A percentile compares a stretch with the other conserved stretches of the same genome.
Conservation (phyloP, 1,140 invertebrate genomes). For the Phenacoccus solenopsis region DNA sequence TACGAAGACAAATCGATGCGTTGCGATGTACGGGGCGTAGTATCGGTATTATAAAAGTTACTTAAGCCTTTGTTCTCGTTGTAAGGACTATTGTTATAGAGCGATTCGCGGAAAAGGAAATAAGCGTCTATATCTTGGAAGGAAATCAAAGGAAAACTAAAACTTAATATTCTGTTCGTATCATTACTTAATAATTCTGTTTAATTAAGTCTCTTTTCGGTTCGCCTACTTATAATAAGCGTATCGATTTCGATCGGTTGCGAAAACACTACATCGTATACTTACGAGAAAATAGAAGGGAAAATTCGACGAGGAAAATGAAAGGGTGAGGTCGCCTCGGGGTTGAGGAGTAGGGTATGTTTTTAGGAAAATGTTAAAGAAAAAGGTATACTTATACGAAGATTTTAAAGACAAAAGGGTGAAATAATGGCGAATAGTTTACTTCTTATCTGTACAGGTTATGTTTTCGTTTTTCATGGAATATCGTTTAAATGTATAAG, state of each 20-base stretch:
- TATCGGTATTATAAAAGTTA: too few relatives aligned
- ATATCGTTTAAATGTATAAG: background rate
- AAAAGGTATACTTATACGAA: background rate
- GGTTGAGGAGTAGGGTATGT: too few relatives aligned
- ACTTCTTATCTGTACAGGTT: background rate
- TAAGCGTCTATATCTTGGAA: background rate
- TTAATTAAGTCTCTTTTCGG: background rate
- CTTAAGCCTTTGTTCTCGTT: too few relatives aligned
- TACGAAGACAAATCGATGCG: too few relatives aligned
- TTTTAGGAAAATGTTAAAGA: background rate
- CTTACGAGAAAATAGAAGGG: too few relatives aligned
- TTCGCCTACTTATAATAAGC: background rate
- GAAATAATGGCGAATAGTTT: background rate
- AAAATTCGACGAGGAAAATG: too few relatives aligned
- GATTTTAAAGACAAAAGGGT: background rate
- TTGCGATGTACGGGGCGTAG: too few relatives aligned
- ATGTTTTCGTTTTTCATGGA: background rate
- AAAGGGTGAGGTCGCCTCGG: too few relatives aligned
- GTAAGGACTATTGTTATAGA: too few relatives aligned
- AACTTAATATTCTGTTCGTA: constrained; percentile 3
- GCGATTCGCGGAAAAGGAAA: too few relatives aligned
- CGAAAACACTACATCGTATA: too few relatives aligned
- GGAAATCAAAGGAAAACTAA: background rate
- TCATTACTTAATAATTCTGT: constrained; percentile 3
- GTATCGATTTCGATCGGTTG: too few relatives aligned